Evolutionary conservation across 2,113 vertebrate genomes (phyloP).

Genomic region (Muntiacus muntjak): DNA sequence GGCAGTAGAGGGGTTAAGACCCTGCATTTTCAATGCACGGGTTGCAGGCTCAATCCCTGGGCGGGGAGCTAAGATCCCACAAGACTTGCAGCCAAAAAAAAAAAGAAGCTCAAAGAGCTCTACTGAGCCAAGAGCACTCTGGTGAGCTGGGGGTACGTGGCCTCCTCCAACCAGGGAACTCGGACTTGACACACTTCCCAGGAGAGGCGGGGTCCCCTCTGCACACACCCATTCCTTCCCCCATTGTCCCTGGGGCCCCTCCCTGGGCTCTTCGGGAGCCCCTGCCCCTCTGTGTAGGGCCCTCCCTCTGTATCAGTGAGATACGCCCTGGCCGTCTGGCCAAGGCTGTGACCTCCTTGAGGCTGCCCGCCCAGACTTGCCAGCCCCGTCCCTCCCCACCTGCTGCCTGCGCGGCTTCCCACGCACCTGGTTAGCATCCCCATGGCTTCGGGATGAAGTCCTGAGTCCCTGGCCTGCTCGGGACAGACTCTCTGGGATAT

Average conservation of each 20-base stretch:
- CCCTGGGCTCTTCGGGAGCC: neutral
- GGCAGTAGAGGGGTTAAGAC: neutral
- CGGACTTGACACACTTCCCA: neutral
- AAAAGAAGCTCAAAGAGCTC: neutral
- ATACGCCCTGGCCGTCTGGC: neutral
- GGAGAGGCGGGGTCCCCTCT: neutral
- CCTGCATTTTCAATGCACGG: neutral
- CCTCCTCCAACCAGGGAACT: neutral
- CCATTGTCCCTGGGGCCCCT: neutral
- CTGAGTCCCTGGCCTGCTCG: neutral
- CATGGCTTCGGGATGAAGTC: neutral
- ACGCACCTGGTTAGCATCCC: neutral
- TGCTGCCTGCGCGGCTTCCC: neutral
- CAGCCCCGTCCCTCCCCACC: neutral
- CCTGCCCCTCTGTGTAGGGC: neutral
- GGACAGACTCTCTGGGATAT: neutral
- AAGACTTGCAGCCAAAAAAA: neutral
- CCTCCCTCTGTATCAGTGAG: neutral
- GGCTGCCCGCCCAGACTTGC: neutral
- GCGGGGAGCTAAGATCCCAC: neutral
- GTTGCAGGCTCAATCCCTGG: neutral
- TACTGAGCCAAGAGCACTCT: neutral
- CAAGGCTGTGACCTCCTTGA: neutral
- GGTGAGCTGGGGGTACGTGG: neutral
- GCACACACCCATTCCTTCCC: too few species aligned